phyloP scores from a whole-genome alignment of 2,113 vertebrate species.

The Microcebus murinus region DNA sequence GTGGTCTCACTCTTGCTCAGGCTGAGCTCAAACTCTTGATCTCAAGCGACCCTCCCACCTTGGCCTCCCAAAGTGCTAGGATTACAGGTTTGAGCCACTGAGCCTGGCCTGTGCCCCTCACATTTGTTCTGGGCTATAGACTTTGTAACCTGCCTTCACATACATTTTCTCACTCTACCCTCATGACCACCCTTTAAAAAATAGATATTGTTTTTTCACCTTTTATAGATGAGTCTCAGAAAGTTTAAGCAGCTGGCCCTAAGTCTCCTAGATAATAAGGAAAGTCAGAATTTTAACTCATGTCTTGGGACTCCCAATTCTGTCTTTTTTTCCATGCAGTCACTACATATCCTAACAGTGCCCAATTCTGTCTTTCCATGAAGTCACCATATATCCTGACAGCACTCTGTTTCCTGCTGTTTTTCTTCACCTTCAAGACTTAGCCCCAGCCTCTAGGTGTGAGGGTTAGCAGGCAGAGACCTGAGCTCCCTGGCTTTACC shows the following conservation, averaged over 20 bases:
- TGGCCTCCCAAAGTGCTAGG: background rate
- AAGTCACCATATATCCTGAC: background rate
- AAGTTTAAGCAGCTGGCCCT: background rate
- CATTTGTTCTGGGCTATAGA: background rate
- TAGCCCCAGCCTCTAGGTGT: background rate
- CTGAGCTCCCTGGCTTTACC: slow-evolving; percentile 59
- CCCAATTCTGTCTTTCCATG: background rate
- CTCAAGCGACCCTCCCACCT: too few species aligned
- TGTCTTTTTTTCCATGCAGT: background rate
- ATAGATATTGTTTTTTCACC: background rate
- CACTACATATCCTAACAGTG: background rate
- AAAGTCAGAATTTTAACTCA: slow-evolving; percentile 2
- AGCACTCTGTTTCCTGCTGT: background rate
- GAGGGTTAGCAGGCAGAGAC: slow-evolving; percentile 35
- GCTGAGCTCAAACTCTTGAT: too few species aligned
- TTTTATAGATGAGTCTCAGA: background rate
- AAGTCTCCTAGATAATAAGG: background rate
- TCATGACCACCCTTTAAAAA: background rate
- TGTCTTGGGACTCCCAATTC: background rate
- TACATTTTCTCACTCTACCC: background rate
- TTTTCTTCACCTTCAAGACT: background rate
- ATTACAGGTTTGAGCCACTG: background rate
- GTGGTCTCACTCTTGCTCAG: too few species aligned
- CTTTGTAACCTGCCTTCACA: background rate
- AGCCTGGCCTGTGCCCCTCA: too few species aligned